Evolutionary conservation across 2,797 vertebrate species (phyloP), one percentile per base, ranked within the genome.

Genomic region (Amblyopsis hoosieri): DNA sequence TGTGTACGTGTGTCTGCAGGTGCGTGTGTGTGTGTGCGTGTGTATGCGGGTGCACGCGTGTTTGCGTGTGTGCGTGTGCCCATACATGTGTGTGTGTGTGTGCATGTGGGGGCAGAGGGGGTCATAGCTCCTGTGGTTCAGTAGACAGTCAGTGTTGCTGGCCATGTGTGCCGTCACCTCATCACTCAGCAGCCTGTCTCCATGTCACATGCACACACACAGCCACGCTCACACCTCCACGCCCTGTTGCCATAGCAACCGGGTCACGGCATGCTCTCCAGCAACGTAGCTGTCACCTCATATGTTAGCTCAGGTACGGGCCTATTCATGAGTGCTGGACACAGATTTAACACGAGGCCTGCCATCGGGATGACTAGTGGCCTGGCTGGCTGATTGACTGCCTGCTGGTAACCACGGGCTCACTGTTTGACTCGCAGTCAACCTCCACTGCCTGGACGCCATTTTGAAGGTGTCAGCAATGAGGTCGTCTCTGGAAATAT

Each of bases 151-250:
- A 12, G 67, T 37, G 37, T 67, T 31, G 55, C 57, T 75, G 75
- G 80, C 76, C 54, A 47, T 62, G 13, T 60, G 78, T 79, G 55
- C 80, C 69, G 33, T 87, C 87, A 90, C 89, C 86, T 91, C 88
- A 90, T 91, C 83, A 84, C 69, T 90, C 86, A 87, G 9, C 51
- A 29, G 67, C 58, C 78, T 69, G 74, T 68, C 76, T 58, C 75
- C 64, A 74, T 57, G 12, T 74, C 69, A 7, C 69, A 9, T 62
- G 72, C 14, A 59, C 56, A 75, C 1, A 64, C 58, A 17, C 66
- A 50, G 66, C 54, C 57, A 45, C 31, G 13, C 51, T 14, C 63
- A 63, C 31, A 55, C 3, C 54, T 51, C 1, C 56, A 50, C 61
- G 69, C 2, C 56, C 58, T 31, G 59, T 69, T 61, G 67, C 66